These are phyloP conservation scores for Trissoscelio sp. DNA, from an alignment of 2,888 invertebrate species.

Conservation along the genomic window DNA sequence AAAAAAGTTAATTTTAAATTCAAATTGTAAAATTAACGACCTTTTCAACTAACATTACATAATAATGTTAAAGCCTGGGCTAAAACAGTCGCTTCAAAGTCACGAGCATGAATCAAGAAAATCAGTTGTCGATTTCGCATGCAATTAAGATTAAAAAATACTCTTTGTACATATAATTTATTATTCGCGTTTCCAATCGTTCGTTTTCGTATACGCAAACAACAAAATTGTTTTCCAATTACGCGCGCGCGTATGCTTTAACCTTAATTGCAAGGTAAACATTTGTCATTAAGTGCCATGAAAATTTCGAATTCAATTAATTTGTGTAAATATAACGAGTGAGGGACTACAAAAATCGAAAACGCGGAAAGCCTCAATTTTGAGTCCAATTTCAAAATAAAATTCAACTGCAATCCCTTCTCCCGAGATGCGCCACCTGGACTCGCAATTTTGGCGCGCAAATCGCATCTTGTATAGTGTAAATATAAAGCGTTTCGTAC, in stretches of 20 bases:
- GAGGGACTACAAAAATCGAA: no score
- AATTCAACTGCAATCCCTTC: no score
- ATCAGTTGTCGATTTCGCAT: background rate
- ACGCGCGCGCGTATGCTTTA: slow-evolving; percentile 20
- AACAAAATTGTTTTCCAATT: slow-evolving; percentile 12
- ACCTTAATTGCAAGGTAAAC: slow-evolving; percentile 28
- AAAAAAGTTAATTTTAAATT: no score
- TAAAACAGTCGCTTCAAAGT: background rate
- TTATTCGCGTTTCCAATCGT: background rate
- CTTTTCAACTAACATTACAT: no score
- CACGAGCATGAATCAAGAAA: background rate
- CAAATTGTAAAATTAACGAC: no score
- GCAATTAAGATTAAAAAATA: slow-evolving; percentile 12
- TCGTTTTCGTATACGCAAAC: background rate
- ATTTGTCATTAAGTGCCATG: slow-evolving; percentile 38
- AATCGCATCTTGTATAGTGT: slow-evolving; percentile 41
- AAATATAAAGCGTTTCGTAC: slow-evolving; percentile 54
- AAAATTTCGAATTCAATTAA: slow-evolving; percentile 5
- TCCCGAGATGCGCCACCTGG: slow-evolving; percentile 23
- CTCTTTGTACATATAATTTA: slow-evolving; percentile 21
- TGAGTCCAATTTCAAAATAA: no score
- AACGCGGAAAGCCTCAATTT: no score
- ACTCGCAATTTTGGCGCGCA: background rate
- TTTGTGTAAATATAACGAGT: slow-evolving; percentile 26
- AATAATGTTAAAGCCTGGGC: no score